A percentile compares a stretch with the other conserved stretches of the same genome.
Conservation (phyloP, 1,140 invertebrate species). For the Procambarus clarkii region DNA sequence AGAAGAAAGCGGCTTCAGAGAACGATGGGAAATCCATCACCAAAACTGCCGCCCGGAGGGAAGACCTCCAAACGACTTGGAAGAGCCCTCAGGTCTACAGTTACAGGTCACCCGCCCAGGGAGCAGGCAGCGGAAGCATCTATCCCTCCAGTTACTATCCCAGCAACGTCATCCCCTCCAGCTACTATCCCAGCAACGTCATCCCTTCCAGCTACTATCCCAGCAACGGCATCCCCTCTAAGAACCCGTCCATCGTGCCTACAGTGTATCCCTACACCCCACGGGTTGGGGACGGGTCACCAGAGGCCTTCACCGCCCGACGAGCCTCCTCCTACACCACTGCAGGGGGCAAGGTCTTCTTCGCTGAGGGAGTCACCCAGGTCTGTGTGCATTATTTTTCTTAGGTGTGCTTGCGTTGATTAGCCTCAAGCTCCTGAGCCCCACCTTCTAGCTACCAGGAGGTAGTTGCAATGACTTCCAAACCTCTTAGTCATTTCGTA, state of each 20-base stretch:
- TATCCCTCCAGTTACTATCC: slow-evolving; percentile 3
- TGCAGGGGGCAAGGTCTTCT: slow-evolving; percentile 20
- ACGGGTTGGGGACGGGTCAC: neutral
- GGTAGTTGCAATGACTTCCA: no score
- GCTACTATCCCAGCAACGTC: slow-evolving; percentile 13
- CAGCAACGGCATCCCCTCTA: neutral
- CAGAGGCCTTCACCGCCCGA: slow-evolving; percentile 39
- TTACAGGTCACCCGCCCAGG: neutral
- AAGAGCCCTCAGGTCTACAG: neutral
- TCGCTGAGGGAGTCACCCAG: slow-evolving; percentile 47
- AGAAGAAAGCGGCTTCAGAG: no score
- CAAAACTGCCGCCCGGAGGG: no score
- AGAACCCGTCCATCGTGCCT: slow-evolving; percentile 33
- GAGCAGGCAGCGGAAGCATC: neutral
- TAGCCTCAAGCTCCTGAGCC: no score
- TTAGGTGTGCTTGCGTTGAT: no score
- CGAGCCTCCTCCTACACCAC: slow-evolving; percentile 42
- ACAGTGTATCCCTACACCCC: slow-evolving; percentile 26
- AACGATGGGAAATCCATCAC: no score
- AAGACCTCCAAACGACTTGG: no score
- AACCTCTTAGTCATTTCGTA: no score
- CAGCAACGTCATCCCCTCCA: neutral
- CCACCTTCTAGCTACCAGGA: no score
- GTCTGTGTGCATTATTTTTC: neutral
- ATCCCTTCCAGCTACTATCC: slow-evolving; percentile 1